Percentiles rank a stretch among this genome's conserved stretches.
These are phyloP conservation scores for Lanius collurio DNA, from an alignment of 2,113 vertebrate genomes.

Conservation along the genomic window DNA sequence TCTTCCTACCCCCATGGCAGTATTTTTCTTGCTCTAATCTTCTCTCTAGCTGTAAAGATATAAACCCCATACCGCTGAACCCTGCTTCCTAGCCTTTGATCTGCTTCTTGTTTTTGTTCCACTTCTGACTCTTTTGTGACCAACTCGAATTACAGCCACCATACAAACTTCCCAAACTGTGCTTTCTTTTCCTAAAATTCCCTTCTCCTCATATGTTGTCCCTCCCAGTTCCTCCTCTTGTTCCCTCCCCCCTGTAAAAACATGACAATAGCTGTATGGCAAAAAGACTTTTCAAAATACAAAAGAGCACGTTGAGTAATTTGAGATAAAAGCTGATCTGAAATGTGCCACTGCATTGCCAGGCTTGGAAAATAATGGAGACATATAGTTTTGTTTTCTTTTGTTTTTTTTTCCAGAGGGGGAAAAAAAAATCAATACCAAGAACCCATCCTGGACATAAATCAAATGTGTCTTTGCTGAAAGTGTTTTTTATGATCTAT, in stretches of 20 bases:
- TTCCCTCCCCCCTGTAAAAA: conserved; percentile 12
- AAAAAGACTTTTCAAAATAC: conserved; percentile 21
- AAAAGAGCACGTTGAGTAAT: conserved; percentile 30
- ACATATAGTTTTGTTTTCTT: conserved; percentile 65
- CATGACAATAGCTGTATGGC: neutral
- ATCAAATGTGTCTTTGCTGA: conserved; percentile 73
- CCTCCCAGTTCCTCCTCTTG: conserved; percentile 6
- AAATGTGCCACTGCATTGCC: conserved; percentile 58
- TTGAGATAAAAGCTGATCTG: conserved; percentile 58
- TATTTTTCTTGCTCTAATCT: conserved; percentile 71
- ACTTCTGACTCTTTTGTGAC: conserved; percentile 67
- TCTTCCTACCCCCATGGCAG: conserved; percentile 56
- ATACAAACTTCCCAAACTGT: conserved; percentile 38
- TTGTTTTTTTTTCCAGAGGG: neutral
- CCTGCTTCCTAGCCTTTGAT: conserved; percentile 63
- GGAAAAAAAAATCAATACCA: conserved; percentile 76
- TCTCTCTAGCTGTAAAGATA: conserved; percentile 60
- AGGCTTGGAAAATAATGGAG: conserved; percentile 67
- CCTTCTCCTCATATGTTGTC: neutral
- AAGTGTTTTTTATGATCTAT: conserved; percentile 73
- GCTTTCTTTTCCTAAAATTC: conserved; percentile 39
- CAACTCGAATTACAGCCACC: conserved; percentile 40
- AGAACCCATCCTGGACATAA: conserved; percentile 70
- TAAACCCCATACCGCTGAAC: conserved; percentile 56
- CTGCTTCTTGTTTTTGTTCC: conserved; percentile 64